These are phyloP conservation scores for Rhagium mordax DNA, from an alignment of 2,888 invertebrate species.

Conservation along the genomic window DNA sequence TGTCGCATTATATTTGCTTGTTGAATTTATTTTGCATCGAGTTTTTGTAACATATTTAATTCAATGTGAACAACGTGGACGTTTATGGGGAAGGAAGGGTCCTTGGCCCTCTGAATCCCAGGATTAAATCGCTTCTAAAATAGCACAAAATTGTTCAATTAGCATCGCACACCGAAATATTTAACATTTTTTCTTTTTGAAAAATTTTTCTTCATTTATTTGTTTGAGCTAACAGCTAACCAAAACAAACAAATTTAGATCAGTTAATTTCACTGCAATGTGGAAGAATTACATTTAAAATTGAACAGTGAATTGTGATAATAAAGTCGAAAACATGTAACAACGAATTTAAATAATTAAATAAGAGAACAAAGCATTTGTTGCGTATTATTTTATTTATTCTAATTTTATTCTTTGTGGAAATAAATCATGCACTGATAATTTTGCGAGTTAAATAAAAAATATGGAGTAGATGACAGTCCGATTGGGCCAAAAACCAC, in stretches of 20 bases:
- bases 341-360: not conserved
- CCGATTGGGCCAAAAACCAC: no score
- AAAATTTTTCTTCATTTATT: no score
- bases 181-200: no score
- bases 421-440: no score
- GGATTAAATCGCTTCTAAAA: not conserved
- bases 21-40: slow-evolving; percentile 37
- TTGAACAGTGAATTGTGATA: not conserved
- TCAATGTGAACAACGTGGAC: not conserved
- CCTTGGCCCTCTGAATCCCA: not conserved
- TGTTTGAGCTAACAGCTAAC: no score
- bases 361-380: not conserved
- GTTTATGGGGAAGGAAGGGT: not conserved
- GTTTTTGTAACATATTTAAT: slow-evolving; percentile 12
- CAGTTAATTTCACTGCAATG: not conserved
- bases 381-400: not conserved
- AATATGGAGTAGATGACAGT: no score
- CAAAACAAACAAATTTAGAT: not conserved
- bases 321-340: not conserved
- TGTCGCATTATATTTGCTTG: slow-evolving; percentile 29
- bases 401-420: not conserved
- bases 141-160: not conserved
- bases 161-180: not conserved
- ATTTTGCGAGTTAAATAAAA: no score
- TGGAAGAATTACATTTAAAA: not conserved